These are phyloP conservation scores for Lepidocyrtoides sp. DNA, from an alignment of 2,888 invertebrate species.

Conservation along the genomic window DNA sequence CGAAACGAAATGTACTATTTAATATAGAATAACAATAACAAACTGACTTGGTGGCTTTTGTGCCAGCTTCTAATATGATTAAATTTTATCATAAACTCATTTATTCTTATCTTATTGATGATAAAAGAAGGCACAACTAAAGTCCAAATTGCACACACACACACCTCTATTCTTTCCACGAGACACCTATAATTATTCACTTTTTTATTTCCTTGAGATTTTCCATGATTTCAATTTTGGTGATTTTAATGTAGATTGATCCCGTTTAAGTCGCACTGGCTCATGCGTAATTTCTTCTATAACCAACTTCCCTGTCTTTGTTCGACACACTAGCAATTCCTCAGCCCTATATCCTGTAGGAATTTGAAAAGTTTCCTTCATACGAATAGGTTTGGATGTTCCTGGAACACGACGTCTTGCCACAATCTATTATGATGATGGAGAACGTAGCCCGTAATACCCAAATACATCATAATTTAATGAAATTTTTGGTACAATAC, in stretches of 20 bases:
- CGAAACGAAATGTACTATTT: no score
- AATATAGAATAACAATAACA: no score
- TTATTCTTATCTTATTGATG: no score
- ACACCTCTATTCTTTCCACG: not conserved
- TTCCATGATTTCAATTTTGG: slow-evolving; percentile 30
- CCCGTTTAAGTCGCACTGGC: not conserved
- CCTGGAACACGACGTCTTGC: slow-evolving; percentile 43
- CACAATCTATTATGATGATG: slow-evolving; percentile 76
- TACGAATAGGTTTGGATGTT: slow-evolving; percentile 43
- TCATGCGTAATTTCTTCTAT: slow-evolving; percentile 64
- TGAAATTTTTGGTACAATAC: not conserved
- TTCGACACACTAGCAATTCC: slow-evolving; percentile 78
- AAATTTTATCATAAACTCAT: no score
- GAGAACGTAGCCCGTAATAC: no score
- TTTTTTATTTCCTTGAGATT: not conserved
- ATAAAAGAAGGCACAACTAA: no score
- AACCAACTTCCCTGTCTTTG: slow-evolving; percentile 70
- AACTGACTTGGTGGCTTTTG: no score
- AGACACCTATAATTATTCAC: not conserved
- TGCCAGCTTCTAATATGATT: no score
- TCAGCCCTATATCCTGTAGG: slow-evolving; percentile 69
- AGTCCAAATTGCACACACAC: not conserved
- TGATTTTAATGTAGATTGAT: not conserved
- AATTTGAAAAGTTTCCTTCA: slow-evolving; percentile 63
- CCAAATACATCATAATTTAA: not conserved